Evolutionary conservation across 1,140 invertebrate genomes (phyloP).

Genomic region (Hestina assimilis): DNA sequence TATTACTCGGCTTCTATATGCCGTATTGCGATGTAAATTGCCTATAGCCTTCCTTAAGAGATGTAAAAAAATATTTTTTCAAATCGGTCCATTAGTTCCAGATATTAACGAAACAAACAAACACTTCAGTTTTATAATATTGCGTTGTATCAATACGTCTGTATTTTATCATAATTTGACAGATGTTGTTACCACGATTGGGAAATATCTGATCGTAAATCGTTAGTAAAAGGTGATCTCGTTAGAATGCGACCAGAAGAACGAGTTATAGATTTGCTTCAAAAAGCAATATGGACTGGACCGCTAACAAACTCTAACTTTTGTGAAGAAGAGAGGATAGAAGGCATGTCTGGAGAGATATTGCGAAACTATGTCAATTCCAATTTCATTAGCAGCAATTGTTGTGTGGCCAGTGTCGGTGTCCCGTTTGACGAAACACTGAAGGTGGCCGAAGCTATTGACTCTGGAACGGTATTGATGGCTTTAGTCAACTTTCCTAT

Average conservation of each 20-base stretch:
- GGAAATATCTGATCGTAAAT: slow-evolving; percentile 45
- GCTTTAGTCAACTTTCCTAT: background rate
- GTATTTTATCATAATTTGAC: too few relatives aligned
- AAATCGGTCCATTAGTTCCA: too few relatives aligned
- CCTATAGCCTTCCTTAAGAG: too few relatives aligned
- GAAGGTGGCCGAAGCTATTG: slow-evolving; percentile 48
- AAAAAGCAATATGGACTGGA: slow-evolving; percentile 48
- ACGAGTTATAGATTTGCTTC: slow-evolving; percentile 48
- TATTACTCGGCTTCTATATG: too few relatives aligned
- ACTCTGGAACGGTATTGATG: slow-evolving; percentile 33
- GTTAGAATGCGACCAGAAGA: slow-evolving; percentile 36
- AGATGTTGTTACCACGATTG: slow-evolving; percentile 48
- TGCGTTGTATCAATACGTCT: too few relatives aligned
- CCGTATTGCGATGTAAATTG: too few relatives aligned
- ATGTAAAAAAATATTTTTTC: too few relatives aligned
- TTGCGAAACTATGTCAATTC: slow-evolving; percentile 31
- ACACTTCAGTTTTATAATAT: too few relatives aligned
- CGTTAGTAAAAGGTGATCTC: slow-evolving; percentile 41
- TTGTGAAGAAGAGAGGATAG: slow-evolving; percentile 46
- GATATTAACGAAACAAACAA: too few relatives aligned
- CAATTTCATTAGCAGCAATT: slow-evolving; percentile 39
- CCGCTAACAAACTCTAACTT: slow-evolving; percentile 51
- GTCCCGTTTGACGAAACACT: slow-evolving; percentile 55
- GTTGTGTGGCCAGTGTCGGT: slow-evolving; percentile 48
- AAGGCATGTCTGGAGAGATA: slow-evolving; percentile 31